Evolutionary conservation across 1,140 invertebrate species (phyloP), one percentile per base, ranked within the genome.

Genomic region (Drosophila bocki): DNA sequence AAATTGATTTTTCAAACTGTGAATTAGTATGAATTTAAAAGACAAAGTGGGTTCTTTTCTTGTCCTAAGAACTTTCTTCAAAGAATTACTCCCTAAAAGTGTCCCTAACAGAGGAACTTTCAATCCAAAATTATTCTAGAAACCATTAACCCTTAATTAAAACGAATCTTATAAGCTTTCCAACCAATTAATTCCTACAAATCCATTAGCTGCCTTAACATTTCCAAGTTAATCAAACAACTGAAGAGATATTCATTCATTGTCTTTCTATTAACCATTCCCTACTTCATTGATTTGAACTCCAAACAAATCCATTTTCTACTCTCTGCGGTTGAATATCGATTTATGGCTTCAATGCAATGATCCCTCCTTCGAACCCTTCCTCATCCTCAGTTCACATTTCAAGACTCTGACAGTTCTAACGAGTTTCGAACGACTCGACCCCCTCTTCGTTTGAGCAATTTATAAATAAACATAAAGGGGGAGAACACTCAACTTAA

Each of bases 401-500:
- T 48, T 53, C 57, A 41, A 42, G 9, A 50, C 39, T 26, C 29
- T 19, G 62, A 82, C 76, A 70, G 57, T 69, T 74, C 64, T 74
- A 83, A 83, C 77, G 65, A 80, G 84, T 78, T 78, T 74, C 76
- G 17, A 82, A 7, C 48, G 26, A 50, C 15, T 19, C 29, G 15
- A 69, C 80, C 74, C 69, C 69, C 48, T 32, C 48, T 83, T 88
- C 68, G 64, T 69, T 83, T 80, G 48, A 64, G 42, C 48, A 53
- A 70, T 53, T 65, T 69, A 74, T 75, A 77, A 83, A 87, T 80
- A 84, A 87, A 78, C 51, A 78, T 70, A 53, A 71, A 61, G 45
- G 41, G 45, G 56, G 32, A 60, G 51, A 69, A 45, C 56, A 67
- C 44, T 61, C 50, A 77, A 62, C 62, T 54, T 82, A 86, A 84